Conservation (phyloP, 1,140 invertebrate genomes). For the Papilio polyxenes region DNA sequence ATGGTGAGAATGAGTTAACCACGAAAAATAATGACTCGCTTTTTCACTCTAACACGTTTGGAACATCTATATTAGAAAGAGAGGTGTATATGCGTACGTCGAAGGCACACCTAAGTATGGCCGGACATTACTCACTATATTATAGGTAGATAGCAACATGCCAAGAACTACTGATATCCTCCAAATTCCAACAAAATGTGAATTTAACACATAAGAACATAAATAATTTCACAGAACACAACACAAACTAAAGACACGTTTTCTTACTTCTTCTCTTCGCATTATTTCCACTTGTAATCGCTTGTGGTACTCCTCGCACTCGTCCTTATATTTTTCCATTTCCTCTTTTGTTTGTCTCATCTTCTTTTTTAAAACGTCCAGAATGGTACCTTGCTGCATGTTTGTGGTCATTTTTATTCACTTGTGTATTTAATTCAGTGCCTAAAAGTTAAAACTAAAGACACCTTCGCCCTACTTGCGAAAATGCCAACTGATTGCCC, state of each 20-base stretch:
- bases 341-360: conserved; percentile 99
- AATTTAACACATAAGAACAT: conserved; percentile 60
- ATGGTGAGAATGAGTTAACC: conserved; percentile 58
- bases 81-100: conserved; percentile 78
- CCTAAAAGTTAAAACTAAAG: conserved; percentile 76
- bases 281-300: conserved; percentile 94
- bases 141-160: conserved; percentile 71
- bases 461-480: conserved; percentile 77
- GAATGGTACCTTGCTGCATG: conserved; percentile 90
- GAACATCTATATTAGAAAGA: conserved; percentile 66
- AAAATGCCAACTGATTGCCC: conserved; percentile 79
- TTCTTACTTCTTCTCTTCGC: conserved; percentile 96
- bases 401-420: conserved; percentile 89
- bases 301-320: conserved; percentile 95
- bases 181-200: conserved; percentile 50
- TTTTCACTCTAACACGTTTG: conserved; percentile 62
- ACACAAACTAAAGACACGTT: conserved; percentile 69
- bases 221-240: conserved; percentile 61
- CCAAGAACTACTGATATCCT: conserved; percentile 69
- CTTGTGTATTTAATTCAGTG: conserved; percentile 72
- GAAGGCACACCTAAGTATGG: conserved; percentile 79
- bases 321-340: conserved; percentile 98
- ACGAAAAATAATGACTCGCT: conserved; percentile 67
- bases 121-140: conserved; percentile 79
- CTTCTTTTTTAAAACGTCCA: conserved; percentile 99